Evolutionary conservation across 2,113 vertebrate species (phyloP).

Genomic region (Tinamus guttatus): DNA sequence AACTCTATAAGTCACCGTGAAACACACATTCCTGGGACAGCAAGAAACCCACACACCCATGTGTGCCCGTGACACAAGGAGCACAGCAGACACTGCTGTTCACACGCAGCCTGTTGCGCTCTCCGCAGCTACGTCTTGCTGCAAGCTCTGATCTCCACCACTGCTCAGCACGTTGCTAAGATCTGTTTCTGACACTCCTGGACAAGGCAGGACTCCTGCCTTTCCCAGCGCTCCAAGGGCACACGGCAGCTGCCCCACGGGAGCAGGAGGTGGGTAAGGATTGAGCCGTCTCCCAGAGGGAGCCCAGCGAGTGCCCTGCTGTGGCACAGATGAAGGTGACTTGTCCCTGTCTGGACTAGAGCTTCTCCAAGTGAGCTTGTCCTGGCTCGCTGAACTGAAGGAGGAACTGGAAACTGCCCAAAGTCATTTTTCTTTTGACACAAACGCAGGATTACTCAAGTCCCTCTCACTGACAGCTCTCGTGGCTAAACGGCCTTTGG

Average conservation of each 20-base stretch:
- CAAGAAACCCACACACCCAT: fast-evolving
- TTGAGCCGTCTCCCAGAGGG: neutral
- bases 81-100: neutral
- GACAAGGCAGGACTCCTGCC: neutral
- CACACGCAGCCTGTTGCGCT: neutral
- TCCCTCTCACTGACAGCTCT: neutral
- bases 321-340: neutral
- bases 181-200: neutral
- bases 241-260: neutral
- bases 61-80: fast-evolving
- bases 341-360: neutral
- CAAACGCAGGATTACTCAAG: neutral
- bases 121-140: neutral
- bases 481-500: neutral
- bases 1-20: neutral
- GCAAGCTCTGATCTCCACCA: neutral
- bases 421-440: neutral
- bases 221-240: neutral
- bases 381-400: neutral
- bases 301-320: neutral
- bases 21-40: neutral
- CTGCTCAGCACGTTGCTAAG: neutral
- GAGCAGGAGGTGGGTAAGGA: neutral
- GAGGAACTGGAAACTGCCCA: neutral
- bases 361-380: neutral